A percentile compares a stretch with the other conserved stretches of the same genome.
Conservation (phyloP, 92 coral and sea anemone species). For the Montipora capitata region DNA sequence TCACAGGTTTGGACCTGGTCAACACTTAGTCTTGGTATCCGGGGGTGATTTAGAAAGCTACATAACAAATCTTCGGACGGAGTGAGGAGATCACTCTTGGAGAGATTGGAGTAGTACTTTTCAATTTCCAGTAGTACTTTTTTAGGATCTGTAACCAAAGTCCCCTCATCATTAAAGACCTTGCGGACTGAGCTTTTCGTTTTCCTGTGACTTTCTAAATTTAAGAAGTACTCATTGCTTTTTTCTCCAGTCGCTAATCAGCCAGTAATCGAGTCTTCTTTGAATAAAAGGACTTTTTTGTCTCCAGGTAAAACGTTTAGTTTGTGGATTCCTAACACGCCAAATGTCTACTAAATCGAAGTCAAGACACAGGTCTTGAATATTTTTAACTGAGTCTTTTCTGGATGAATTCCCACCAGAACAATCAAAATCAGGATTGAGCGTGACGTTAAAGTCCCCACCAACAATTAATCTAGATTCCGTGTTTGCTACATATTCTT, state of each 20-base stretch:
- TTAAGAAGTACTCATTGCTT: background rate
- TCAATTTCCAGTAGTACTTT: conserved; percentile 1
- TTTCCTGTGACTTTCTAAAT: background rate
- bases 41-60: background rate
- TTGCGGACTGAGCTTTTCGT: background rate
- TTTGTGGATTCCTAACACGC: background rate
- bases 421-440: no score
- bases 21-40: conserved; percentile 6
- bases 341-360: no score
- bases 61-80: background rate
- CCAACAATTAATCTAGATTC: no score
- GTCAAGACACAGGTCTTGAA: no score
- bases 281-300: no score
- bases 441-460: no score
- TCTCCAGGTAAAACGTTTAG: background rate
- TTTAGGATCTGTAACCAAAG: background rate
- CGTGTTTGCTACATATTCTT: no score
- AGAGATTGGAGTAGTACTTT: conserved; percentile 1
- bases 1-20: conserved; percentile 7
- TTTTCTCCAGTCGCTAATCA: conserved; percentile 2
- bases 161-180: background rate
- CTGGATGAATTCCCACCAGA: no score
- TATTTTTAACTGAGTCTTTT: no score
- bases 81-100: background rate
- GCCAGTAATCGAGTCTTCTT: no score